Conservation (phyloP, 2,797 vertebrate genomes). For the Gallinago nigripennis region DNA sequence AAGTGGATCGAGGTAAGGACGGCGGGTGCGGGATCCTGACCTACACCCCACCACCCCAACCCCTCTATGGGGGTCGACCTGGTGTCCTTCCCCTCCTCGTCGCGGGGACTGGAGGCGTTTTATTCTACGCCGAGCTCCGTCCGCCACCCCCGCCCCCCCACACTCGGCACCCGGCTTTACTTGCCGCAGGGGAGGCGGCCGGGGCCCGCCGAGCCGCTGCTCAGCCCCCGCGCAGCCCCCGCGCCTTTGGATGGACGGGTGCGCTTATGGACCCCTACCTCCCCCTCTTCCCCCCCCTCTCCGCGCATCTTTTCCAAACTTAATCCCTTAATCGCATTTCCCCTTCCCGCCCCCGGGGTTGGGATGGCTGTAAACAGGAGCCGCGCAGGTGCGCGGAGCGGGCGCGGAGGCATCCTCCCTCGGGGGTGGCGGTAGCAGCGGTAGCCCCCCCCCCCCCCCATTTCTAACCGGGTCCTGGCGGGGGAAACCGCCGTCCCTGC, state of each 20-base stretch:
- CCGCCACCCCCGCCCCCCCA: too few species aligned
- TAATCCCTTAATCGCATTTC: conserved; percentile 46
- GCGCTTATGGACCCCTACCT: neutral
- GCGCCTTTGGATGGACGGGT: neutral
- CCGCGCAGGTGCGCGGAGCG: conserved; percentile 33
- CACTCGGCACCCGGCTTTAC: neutral
- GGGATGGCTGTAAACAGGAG: conserved; percentile 16
- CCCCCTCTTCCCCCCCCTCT: neutral
- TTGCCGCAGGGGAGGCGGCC: neutral
- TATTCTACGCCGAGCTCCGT: neutral
- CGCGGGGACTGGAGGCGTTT: neutral
- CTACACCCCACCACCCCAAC: too few species aligned
- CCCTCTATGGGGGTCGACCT: neutral
- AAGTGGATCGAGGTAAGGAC: conserved; percentile 95
- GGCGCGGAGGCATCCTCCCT: neutral
- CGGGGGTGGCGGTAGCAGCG: neutral
- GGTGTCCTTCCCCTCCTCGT: neutral
- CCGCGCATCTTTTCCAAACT: neutral
- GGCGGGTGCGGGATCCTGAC: neutral
- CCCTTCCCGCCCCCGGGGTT: neutral
- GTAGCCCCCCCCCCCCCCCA: too few species aligned
- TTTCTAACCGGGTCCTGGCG: neutral
- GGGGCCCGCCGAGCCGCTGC: neutral
- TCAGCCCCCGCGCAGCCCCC: neutral
- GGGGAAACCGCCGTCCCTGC: neutral